Conservation (phyloP, 2,113 vertebrate genomes). For the Otus sunia region DNA sequence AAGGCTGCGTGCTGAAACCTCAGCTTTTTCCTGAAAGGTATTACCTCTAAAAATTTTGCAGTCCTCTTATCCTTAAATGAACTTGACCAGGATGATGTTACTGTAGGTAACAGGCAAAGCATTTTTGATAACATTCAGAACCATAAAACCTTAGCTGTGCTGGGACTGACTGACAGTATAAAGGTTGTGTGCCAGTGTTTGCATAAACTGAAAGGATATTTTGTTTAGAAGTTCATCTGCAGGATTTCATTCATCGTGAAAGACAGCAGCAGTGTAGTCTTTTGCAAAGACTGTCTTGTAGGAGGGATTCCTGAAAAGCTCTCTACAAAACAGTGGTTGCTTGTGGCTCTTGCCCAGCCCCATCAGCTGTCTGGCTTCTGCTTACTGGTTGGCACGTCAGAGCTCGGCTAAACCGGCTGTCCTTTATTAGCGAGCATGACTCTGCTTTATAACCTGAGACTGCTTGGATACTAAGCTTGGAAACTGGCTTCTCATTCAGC, state of each 20-base stretch:
- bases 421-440: background rate
- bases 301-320: constrained; percentile 63
- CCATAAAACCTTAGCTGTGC: constrained; percentile 8
- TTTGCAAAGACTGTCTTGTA: constrained; percentile 43
- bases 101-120: background rate
- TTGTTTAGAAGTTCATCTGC: constrained; percentile 47
- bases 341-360: constrained; percentile 43
- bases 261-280: constrained; percentile 53
- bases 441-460: background rate
- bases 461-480: background rate
- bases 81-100: background rate
- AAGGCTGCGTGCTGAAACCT: background rate
- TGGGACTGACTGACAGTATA: background rate
- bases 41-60: background rate
- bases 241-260: constrained; percentile 12
- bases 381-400: background rate
- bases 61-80: background rate
- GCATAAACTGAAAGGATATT: constrained; percentile 44
- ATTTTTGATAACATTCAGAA: constrained; percentile 30
- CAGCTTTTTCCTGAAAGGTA: background rate
- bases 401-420: background rate
- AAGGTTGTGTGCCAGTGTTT: constrained; percentile 9
- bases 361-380: constrained; percentile 51
- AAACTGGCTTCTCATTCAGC: background rate
- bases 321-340: constrained; percentile 8